These are phyloP conservation scores for Canis aureus DNA, from an alignment of 2,113 vertebrate species.

Conservation along the genomic window DNA sequence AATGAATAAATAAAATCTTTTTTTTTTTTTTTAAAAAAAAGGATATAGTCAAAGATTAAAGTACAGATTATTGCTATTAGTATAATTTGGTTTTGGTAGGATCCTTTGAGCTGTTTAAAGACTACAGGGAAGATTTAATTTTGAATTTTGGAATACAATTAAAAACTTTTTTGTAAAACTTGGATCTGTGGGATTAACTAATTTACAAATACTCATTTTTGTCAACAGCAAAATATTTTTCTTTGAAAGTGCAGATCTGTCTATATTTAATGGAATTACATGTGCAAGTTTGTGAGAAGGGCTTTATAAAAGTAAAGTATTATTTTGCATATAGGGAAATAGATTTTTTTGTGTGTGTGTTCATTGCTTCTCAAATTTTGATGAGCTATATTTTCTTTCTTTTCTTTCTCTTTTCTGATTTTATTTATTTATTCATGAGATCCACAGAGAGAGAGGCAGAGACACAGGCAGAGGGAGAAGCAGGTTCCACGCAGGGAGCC, in stretches of 20 bases:
- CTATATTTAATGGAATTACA: background rate
- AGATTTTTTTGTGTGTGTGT: background rate
- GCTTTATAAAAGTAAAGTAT: slow-evolving; percentile 31
- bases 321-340: slow-evolving; percentile 30
- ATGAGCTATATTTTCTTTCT: slow-evolving; percentile 12
- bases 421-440: too few species aligned
- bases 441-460: too few species aligned
- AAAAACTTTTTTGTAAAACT: slow-evolving; percentile 33
- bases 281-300: background rate
- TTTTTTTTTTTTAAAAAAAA: too few species aligned
- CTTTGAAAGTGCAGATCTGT: slow-evolving; percentile 8
- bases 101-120: slow-evolving; percentile 24
- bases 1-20: too few species aligned
- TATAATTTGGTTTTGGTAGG: slow-evolving; percentile 46
- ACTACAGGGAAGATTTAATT: slow-evolving; percentile 50
- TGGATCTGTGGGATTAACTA: slow-evolving; percentile 27
- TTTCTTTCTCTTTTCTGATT: background rate
- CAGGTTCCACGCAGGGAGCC: too few species aligned
- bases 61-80: background rate
- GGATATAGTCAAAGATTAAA: background rate
- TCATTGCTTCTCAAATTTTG: slow-evolving; percentile 52
- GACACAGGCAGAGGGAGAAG: too few species aligned
- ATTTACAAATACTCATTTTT: slow-evolving; percentile 44
- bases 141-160: slow-evolving; percentile 53
- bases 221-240: background rate